Evolutionary conservation across 2,888 invertebrate species (phyloP).

Genomic region (Sinhomidia bicolor): DNA sequence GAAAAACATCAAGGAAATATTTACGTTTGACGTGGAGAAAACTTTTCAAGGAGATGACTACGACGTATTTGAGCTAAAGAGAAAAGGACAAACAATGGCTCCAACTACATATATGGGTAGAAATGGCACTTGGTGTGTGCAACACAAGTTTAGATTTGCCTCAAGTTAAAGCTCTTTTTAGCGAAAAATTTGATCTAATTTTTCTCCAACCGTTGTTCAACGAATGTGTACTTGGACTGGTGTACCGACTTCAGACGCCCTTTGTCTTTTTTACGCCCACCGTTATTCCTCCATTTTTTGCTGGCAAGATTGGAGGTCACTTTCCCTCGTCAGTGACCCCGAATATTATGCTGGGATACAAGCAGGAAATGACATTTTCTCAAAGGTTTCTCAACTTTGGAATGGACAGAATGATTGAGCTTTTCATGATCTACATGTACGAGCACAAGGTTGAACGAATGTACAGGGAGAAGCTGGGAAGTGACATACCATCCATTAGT

Average conservation of each 20-base stretch:
- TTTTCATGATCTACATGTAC: slow-evolving; percentile 81
- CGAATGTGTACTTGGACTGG: slow-evolving; percentile 80
- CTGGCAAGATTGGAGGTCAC: slow-evolving; percentile 74
- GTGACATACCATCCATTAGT: slow-evolving; percentile 57
- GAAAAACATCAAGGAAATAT: slow-evolving; percentile 81
- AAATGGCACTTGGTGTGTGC: slow-evolving; percentile 51
- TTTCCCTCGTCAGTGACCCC: slow-evolving; percentile 81
- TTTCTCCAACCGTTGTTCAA: slow-evolving; percentile 80
- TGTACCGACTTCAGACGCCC: slow-evolving; percentile 81
- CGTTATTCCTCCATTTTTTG: slow-evolving; percentile 27
- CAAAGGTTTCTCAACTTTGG: slow-evolving; percentile 80
- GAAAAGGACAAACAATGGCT: slow-evolving; percentile 32
- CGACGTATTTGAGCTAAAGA: slow-evolving; percentile 65
- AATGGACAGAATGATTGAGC: slow-evolving; percentile 81
- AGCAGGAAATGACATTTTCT: slow-evolving; percentile 80
- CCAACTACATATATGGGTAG: slow-evolving; percentile 21
- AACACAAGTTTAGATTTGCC: slow-evolving; percentile 64
- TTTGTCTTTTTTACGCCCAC: slow-evolving; percentile 81
- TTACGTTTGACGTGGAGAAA: slow-evolving; percentile 58
- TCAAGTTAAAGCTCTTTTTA: slow-evolving; percentile 59
- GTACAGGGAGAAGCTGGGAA: slow-evolving; percentile 67
- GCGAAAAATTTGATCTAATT: slow-evolving; percentile 80
- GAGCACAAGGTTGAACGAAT: slow-evolving; percentile 77
- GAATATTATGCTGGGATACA: slow-evolving; percentile 79
- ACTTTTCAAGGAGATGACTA: background rate